Percentiles rank a stretch among this genome's conserved stretches.
These are phyloP conservation scores for Tyrophagus putrescentiae DNA, from an alignment of 1,140 invertebrate species.

Conservation along the genomic window DNA sequence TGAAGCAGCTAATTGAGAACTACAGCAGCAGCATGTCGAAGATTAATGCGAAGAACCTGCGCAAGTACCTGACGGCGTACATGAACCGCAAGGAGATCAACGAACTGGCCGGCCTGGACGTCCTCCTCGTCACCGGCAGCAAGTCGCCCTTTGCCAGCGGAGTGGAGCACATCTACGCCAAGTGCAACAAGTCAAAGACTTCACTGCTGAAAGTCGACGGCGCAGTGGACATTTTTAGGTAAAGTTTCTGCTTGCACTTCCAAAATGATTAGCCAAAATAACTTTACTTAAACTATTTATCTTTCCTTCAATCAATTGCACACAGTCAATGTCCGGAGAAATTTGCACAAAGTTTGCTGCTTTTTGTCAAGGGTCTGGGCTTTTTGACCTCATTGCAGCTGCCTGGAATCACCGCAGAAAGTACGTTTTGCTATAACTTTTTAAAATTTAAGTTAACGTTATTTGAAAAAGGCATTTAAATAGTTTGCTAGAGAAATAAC, in stretches of 20 bases:
- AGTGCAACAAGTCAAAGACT: constrained; percentile 60
- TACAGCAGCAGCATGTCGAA: constrained; percentile 33
- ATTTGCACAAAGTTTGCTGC: constrained; percentile 29
- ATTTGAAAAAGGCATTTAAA: background rate
- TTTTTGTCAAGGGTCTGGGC: constrained; percentile 28
- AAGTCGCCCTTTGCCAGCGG: constrained; percentile 59
- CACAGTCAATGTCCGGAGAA: constrained; percentile 28
- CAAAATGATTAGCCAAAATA: background rate
- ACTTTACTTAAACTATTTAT: background rate
- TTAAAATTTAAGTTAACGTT: background rate
- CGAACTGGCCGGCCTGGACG: constrained; percentile 47
- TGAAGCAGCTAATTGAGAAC: constrained; percentile 10
- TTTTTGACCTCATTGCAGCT: constrained; percentile 29
- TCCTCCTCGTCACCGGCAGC: constrained; percentile 62
- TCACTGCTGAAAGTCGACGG: constrained; percentile 65
- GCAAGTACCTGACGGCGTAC: constrained; percentile 63
- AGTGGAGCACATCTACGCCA: constrained; percentile 48
- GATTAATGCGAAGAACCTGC: constrained; percentile 68
- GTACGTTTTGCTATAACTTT: constrained; percentile 24
- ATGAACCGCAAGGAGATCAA: constrained; percentile 41
- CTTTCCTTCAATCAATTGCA: background rate
- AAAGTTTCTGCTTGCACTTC: constrained; percentile 31
- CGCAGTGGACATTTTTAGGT: constrained; percentile 59
- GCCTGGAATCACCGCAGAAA: constrained; percentile 28
- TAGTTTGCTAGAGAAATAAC: too few relatives aligned